Base-by-base conservation (phyloP, 2,888 invertebrate species). In the Octonoba sinensis region DNA sequence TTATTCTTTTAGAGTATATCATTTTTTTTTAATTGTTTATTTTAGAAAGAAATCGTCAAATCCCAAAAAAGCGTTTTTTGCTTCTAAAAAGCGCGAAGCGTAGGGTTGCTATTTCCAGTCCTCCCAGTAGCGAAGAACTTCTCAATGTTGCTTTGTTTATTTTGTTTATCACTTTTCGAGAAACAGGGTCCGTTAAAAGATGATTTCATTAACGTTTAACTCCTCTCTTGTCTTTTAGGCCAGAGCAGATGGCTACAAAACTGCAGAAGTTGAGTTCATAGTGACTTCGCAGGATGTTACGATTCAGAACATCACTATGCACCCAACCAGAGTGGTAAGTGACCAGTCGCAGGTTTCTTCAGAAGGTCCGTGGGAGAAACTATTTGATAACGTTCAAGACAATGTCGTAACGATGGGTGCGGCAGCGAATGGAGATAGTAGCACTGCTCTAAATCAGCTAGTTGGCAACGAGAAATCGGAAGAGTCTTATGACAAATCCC, bases 271-370 rank as follows among this genome's bases (percentile, higher is more conserved):
- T 56, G 71, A 73, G 44, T 85, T 85, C 54, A 64, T 72, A 16
- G 79, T 85, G 13, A 76, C 81, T 15, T 78, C 73, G 2, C 78
- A 79, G 27, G 79, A 75, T 44, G 81, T 83, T 16, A 81, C 76
- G 4, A 27, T 67, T 6, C 83, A 76, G 71, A 83, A 83, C 57
- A 44, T 83, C 67, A 83, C 76, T 36, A 83, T 83, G 83, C 72
- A 83, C 46, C 75, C 83, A 1, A 75, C 75, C 6, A 65, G 79
- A 47, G 79, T 79, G 83, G 83, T 83, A 83, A 84, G 84, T 84
- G 78, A 83, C 67, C 77, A 78, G 27, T 77, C 83, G 18, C 72
- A 73, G 22, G 77, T 27, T 3, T 77, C 83, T 12, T 71, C 83
- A 4, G 77, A 77, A 54, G 73, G 72, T 0, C 74, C 76, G 0